phyloP scores from a whole-genome alignment of 2,797 vertebrate species.

The Myotis myotis region DNA sequence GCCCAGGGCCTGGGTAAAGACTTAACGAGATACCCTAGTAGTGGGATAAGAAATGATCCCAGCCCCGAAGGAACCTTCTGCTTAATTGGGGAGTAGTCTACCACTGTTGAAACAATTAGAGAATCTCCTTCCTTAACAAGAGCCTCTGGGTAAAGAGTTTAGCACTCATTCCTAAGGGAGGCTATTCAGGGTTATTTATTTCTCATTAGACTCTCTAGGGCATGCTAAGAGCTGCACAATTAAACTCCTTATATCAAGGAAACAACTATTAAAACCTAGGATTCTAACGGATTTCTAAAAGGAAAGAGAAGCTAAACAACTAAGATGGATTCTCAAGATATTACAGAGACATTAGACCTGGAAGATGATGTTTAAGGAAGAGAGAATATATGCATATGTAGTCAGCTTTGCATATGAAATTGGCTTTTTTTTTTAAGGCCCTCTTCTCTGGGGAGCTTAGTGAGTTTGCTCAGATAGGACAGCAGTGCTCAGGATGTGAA shows the following conservation, averaged over 20 bases:
- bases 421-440: background rate
- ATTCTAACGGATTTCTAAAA: conserved; percentile 58
- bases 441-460: background rate
- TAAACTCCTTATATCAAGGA: conserved; percentile 70
- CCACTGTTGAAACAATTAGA: conserved; percentile 39
- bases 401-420: background rate
- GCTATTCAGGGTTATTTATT: conserved; percentile 73
- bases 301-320: conserved; percentile 23
- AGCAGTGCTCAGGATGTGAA: background rate
- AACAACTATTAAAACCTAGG: conserved; percentile 61
- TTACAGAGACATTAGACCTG: background rate
- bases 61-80: background rate
- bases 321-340: conserved; percentile 13
- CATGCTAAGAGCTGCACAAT: conserved; percentile 71
- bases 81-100: background rate
- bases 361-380: background rate
- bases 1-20: background rate
- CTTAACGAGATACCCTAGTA: background rate
- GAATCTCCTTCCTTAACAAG: conserved; percentile 47
- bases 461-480: background rate
- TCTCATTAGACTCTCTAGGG: conserved; percentile 69
- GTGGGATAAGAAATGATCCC: background rate
- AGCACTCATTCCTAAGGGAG: conserved; percentile 66
- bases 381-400: rapidly evolving
- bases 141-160: conserved; percentile 55